Base-by-base conservation (phyloP, 2,113 vertebrate genomes). In the Arenaria interpres region DNA sequence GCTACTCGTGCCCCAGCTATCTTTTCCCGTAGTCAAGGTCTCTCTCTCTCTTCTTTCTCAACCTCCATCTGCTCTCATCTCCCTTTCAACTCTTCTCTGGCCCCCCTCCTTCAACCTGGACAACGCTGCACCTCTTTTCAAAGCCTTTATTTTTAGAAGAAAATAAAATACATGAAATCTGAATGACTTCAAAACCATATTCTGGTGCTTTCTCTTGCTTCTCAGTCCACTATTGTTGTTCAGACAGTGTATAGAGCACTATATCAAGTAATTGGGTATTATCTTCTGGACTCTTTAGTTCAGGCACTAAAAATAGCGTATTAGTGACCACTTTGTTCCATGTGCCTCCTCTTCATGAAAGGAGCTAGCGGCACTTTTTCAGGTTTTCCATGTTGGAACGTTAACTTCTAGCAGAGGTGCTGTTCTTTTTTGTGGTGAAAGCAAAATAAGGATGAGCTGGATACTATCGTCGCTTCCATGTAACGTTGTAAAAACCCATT, bases 401-500 rank as follows among this genome's bases (percentile, higher is more conserved):
- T 96, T 95, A 97, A 95, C 93, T 97, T 97, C 96, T 98, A 96
- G 95, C 91, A 96, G 90, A 97, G 74, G 89, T 95, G 95, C 88
- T 92, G 69, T 97, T 97, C 71, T 92, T 96, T 97, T 46, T 46
- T 46, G 96, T 95, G 85, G 93, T 92, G 91, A 94, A 97, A 98
- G 97, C 95, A 96, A 98, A 98, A 95, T 92, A 90, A 79, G 45
- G 83, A 79, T 94, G 95, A 97, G 92, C 82, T 97, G 95, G 92
- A 86, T 93, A 89, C 76, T 90, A 95, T 96, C 80, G 16, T 35
- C 25, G 30, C 88, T 94, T 89, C 97, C 85, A 93, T 53, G 75
- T 89, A 94, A 95, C 75, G 73, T 64, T 91, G 84, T 88, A 89
- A 94, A 96, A 96, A 95, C 73, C 91, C 78, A 23, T 72, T 64